Evolutionary conservation across 2,113 vertebrate genomes (phyloP).

Genomic region (Uropsilus gracilis): DNA sequence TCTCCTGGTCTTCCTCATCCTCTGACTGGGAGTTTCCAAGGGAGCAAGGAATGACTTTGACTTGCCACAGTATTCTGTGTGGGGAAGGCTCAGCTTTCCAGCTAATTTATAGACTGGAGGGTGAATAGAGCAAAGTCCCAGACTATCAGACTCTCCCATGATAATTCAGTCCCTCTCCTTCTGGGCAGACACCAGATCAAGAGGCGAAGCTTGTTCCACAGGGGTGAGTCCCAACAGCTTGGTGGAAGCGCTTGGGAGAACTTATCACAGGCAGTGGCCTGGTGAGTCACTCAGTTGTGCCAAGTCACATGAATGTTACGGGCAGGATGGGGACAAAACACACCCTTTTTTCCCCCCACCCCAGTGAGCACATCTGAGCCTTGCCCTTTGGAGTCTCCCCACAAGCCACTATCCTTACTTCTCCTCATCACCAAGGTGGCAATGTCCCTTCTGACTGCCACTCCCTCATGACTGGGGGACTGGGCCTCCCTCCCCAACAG

Average conservation of each 20-base stretch:
- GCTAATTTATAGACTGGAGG: background rate
- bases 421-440: background rate
- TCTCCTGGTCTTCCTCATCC: background rate
- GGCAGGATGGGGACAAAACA: background rate
- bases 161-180: background rate
- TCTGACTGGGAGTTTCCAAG: background rate
- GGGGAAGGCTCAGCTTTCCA: background rate
- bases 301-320: conserved; percentile 44
- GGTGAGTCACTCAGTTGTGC: conserved; percentile 54
- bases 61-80: background rate
- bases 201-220: background rate
- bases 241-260: conserved; percentile 7
- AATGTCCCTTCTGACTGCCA: background rate
- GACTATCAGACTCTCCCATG: background rate
- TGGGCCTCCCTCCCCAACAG: background rate
- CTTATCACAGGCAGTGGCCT: background rate
- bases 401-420: background rate
- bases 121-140: background rate
- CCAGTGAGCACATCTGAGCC: background rate
- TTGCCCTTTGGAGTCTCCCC: background rate
- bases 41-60: background rate
- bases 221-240: conserved; percentile 3
- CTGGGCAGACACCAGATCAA: conserved; percentile 31
- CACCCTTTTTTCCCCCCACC: background rate
- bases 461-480: background rate